A percentile compares a stretch with the other conserved stretches of the same genome.
Evolutionary conservation across 1,140 invertebrate species (phyloP).

Genomic region (Periplaneta americana): DNA sequence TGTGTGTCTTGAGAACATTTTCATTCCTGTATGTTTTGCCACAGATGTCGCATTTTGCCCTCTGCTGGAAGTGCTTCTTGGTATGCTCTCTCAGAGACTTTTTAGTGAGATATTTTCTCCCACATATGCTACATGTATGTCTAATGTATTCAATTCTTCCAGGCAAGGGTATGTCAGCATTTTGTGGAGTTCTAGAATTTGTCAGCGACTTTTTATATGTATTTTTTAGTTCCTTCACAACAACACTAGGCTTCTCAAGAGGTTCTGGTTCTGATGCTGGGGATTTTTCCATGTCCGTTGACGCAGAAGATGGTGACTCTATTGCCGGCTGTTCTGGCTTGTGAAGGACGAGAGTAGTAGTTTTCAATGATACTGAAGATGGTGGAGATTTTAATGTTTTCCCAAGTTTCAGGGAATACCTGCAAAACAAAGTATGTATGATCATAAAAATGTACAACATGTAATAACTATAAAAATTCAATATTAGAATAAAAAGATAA

Average conservation of each 20-base stretch:
- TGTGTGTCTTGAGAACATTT: constrained; percentile 3
- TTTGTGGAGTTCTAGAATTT: background rate
- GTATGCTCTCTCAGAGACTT: constrained; percentile 2
- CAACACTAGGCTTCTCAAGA: background rate
- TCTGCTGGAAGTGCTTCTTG: background rate
- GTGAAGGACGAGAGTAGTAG: background rate
- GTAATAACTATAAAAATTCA: too few relatives aligned
- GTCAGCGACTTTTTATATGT: background rate
- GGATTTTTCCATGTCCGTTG: background rate
- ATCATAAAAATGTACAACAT: too few relatives aligned
- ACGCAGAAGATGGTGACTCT: background rate
- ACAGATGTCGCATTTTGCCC: background rate
- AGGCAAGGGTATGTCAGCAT: background rate
- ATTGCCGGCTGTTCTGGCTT: background rate
- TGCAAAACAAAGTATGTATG: background rate
- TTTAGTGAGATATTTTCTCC: constrained; percentile 3
- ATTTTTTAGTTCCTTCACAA: background rate
- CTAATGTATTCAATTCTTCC: background rate
- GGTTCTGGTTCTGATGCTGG: background rate
- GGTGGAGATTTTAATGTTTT: background rate
- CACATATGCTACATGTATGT: background rate
- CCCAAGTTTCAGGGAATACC: background rate
- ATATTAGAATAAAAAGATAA: background rate
- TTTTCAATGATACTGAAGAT: background rate
- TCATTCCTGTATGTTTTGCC: constrained; percentile 8